Evolutionary conservation across 2,113 vertebrate genomes (phyloP).

Genomic region (Syrmaticus mikado): DNA sequence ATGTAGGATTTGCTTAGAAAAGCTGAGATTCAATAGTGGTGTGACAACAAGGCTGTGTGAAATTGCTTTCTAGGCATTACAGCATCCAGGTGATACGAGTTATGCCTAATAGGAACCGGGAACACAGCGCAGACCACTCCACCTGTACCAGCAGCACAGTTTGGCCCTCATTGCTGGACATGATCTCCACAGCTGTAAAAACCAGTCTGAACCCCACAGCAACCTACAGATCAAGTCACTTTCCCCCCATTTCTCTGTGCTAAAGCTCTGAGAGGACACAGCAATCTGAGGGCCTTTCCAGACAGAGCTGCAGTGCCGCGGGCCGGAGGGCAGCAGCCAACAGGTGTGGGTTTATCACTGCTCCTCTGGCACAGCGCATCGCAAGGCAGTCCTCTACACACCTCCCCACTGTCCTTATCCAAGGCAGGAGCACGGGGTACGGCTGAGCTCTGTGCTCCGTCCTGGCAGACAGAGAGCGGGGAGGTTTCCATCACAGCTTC

Average conservation of each 20-base stretch:
- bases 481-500: conserved; percentile 9
- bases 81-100: neutral
- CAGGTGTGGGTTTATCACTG: neutral
- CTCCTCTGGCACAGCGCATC: neutral
- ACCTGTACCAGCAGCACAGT: neutral
- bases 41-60: neutral
- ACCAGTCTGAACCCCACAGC: neutral
- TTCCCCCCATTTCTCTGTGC: neutral
- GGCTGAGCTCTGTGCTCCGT: neutral
- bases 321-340: neutral
- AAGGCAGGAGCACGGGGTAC: neutral
- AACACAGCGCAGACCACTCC: neutral
- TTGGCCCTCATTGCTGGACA: neutral
- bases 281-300: neutral
- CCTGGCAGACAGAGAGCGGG: fast-evolving
- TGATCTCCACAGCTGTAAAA: neutral
- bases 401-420: neutral
- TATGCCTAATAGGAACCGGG: neutral
- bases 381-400: neutral
- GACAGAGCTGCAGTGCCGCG: neutral
- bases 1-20: neutral
- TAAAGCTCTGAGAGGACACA: neutral
- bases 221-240: fast-evolving
- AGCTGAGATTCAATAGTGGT: neutral
- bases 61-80: too few species aligned